Base-by-base conservation (phyloP, 2,797 vertebrate species). In the Acipenser ruthenus region DNA sequence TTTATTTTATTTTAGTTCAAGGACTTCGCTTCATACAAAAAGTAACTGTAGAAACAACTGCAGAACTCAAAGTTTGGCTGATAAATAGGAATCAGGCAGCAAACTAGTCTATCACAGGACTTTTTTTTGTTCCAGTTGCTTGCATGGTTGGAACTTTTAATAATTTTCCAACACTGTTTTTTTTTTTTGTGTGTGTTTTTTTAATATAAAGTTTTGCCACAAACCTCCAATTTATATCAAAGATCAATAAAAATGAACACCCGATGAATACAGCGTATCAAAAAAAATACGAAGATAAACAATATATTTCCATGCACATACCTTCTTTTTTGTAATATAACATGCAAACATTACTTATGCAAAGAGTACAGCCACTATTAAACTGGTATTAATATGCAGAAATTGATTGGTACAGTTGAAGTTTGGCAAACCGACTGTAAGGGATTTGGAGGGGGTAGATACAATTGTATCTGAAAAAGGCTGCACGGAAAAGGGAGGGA, bases 21-120 rank as follows among this genome's bases (percentile, higher is more conserved):
- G 91, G 90, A 91, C 87, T 93, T 94, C 88, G 91, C 89, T 93
- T 93, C 91, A 93, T 97, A 98, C 94, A 97, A 98, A 98, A 97
- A 88, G 87, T 92, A 84, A 94, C 89, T 89, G 91, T 95, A 89
- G 91, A 96, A 95, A 96, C 92, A 93, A 95, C 83, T 87, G 87
- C 90, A 93, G 91, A 93, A 90, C 94, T 90, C 88, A 94, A 93
- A 94, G 89, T 93, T 88, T 93, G 88, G 88, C 86, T 88, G 89
- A 87, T 86, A 89, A 93, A 91, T 88, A 87, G 81, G 80, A 89
- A 83, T 92, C 92, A 92, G 89, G 90, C 92, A 92, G 90, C 89
- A 90, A 92, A 91, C 87, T 88, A 90, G 78, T 90, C 86, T 87
- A 86, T 86, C 88, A 86, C 84, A 89, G 80, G 83, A 86, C 79